Evolutionary conservation across 2,888 invertebrate genomes (phyloP), one percentile per base, ranked within the genome.

Genomic region (Aspidapion aeneum): DNA sequence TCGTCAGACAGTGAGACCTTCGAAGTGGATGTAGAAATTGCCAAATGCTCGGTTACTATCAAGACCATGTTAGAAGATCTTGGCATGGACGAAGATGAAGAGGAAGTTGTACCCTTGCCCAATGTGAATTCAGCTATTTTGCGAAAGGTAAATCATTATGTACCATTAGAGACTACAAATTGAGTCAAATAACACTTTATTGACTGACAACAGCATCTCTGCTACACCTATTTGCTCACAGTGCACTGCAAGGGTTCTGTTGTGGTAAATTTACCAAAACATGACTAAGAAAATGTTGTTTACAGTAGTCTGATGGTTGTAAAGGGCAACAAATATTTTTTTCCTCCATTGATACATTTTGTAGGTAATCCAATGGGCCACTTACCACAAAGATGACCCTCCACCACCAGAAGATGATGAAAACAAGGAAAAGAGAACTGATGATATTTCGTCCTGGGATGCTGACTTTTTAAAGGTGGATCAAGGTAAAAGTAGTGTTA

Each of bases 371-470:
- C 92, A 93, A 69, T 95, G 94, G 94, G 94, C 94, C 0, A 93
- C 92, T 0, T 94, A 93, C 73, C 95, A 96, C 78, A 94, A 95
- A 81, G 92, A 99, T 75, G 98, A 99, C 79, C 95, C 96, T 20
- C 94, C 96, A 62, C 90, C 94, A 73, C 93, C 96, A 7, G 97
- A 97, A 80, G 98, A 99, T 74, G 97, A 98, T 75, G 98, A 98
- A 78, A 96, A 94, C 79, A 95, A 95, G 79, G 96, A 97, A 77
- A 98, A 98, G 76, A 85, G 98, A n/a, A 98, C 98, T 0, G 98
- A 99, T 78, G 98, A 99, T 77, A 99, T 99, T 71, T 94, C 94
- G 20, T 95, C 96, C 0, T 99, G 99, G 99, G 99, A 99, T 83
- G 95, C 96, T 0, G 98, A 99, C 79, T 99, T 99, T 76, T 82